phyloP scores from a whole-genome alignment of 1,140 invertebrate genomes.

The Homarus americanus region DNA sequence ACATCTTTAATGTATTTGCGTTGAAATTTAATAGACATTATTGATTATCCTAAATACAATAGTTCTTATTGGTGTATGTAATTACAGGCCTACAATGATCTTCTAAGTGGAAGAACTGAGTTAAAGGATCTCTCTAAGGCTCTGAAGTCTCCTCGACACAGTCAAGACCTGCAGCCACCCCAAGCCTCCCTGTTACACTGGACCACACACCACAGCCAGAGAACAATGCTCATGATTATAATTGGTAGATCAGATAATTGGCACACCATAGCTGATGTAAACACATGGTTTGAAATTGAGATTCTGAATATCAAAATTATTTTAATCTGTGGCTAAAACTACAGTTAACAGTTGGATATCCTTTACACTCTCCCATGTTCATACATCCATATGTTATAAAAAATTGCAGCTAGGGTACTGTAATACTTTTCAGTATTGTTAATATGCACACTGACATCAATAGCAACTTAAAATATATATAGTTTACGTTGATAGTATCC shows the following conservation, averaged over 20 bases:
- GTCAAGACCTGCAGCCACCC: not conserved
- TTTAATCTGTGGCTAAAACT: not conserved
- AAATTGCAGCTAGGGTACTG: not conserved
- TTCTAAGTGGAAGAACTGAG: slow-evolving; percentile 45
- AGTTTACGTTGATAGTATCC: not conserved
- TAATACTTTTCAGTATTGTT: not conserved
- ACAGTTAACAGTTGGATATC: not conserved
- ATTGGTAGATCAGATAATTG: slow-evolving; percentile 1
- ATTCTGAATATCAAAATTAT: not conserved
- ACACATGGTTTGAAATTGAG: not conserved
- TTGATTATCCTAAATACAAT: too few species aligned
- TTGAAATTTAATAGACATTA: too few species aligned
- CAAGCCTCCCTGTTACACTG: not conserved
- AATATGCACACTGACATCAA: not conserved
- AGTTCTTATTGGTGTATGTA: not conserved
- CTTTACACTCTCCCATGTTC: not conserved
- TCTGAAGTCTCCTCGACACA: not conserved
- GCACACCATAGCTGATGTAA: not conserved
- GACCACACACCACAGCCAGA: slow-evolving; percentile 24
- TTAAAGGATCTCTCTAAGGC: slow-evolving; percentile 25
- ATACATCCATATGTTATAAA: not conserved
- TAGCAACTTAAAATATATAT: not conserved
- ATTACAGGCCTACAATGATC: slow-evolving; percentile 66
- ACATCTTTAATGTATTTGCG: too few species aligned
- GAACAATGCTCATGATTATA: slow-evolving; percentile 22